phyloP scores from a whole-genome alignment of 2,113 vertebrate genomes.

The Zingel zingel region DNA sequence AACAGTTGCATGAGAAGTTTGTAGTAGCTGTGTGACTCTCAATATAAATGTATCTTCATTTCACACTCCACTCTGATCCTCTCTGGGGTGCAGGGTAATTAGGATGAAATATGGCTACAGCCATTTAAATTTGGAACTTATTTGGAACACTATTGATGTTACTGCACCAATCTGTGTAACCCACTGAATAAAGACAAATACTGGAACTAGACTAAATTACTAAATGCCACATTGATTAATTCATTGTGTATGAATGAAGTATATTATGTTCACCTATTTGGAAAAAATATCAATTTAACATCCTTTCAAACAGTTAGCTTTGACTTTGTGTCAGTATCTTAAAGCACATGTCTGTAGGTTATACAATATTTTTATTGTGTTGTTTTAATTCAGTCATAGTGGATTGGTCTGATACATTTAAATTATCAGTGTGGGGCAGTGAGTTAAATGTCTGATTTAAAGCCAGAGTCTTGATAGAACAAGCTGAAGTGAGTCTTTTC shows the following conservation, averaged over 20 bases:
- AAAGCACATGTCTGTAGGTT: not conserved
- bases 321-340: not conserved
- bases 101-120: conserved; percentile 17
- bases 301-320: too few relatives aligned
- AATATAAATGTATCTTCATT: conserved; percentile 19
- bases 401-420: too few relatives aligned
- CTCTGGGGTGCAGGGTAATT: conserved; percentile 15
- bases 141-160: conserved; percentile 1
- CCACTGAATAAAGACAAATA: not conserved
- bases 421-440: too few relatives aligned
- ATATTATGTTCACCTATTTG: too few relatives aligned
- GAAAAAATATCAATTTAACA: too few relatives aligned
- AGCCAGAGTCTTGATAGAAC: too few relatives aligned
- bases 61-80: conserved; percentile 12
- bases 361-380: not conserved
- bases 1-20: conserved; percentile 10
- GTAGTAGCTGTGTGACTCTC: not conserved
- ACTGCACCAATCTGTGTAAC: not conserved
- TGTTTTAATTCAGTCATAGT: not conserved
- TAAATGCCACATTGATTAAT: too few relatives aligned
- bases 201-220: too few relatives aligned
- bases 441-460: too few relatives aligned
- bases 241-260: too few relatives aligned
- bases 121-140: conserved; percentile 15
- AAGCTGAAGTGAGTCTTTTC: not conserved